Conservation (phyloP, 2,797 vertebrate species). For the Pseudochaenichthys georgianus region DNA sequence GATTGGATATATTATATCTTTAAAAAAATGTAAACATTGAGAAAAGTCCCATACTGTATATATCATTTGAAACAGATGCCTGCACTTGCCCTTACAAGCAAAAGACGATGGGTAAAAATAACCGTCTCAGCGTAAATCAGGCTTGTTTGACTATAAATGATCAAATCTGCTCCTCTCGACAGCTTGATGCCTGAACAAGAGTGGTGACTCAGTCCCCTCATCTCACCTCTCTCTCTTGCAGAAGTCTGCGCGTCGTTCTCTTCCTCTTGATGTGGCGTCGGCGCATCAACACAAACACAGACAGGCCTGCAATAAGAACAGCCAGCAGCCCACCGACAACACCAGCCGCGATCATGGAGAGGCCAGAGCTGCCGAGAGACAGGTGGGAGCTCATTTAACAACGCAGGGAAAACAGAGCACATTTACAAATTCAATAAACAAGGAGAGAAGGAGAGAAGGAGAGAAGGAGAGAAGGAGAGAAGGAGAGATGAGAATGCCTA, state of each 20-base stretch:
- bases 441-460: conserved; percentile 2
- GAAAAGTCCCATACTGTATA: background rate
- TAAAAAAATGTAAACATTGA: background rate
- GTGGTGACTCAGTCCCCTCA: background rate
- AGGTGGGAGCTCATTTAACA: conserved; percentile 15
- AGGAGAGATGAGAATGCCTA: background rate
- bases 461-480: background rate
- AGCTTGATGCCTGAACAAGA: background rate
- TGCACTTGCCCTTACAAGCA: background rate
- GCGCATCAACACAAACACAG: conserved; percentile 90
- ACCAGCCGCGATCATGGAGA: conserved; percentile 91
- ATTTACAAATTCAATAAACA: conserved; percentile 20
- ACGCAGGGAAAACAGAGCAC: conserved; percentile 23
- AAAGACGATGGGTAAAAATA: background rate
- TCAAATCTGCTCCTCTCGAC: background rate
- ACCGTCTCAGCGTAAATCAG: background rate
- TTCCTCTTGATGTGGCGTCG: conserved; percentile 94
- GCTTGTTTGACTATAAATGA: conserved; percentile 1
- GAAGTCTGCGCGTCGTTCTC: conserved; percentile 92
- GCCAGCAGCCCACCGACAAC: conserved; percentile 92
- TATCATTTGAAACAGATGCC: background rate
- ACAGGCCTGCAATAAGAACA: conserved; percentile 86
- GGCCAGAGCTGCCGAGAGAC: conserved; percentile 73
- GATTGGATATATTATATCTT: conserved; percentile 11
- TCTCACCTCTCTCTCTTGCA: conserved; percentile 94